Conservation (phyloP, 2,888 invertebrate genomes). For the Noctua janthina region DNA sequence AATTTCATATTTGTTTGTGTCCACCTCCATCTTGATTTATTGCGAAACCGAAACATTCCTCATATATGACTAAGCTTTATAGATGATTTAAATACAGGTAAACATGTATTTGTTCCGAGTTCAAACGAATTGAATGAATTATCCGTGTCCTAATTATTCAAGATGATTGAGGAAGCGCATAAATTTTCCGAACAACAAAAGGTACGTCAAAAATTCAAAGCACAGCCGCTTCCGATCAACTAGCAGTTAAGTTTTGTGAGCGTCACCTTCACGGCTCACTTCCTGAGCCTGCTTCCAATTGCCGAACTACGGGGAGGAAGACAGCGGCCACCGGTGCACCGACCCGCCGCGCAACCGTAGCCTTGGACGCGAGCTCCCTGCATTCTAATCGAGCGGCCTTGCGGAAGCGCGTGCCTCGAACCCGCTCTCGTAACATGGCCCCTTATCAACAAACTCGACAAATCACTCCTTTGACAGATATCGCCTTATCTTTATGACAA, state of each 20-base stretch:
- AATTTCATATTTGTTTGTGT: conserved; percentile 1
- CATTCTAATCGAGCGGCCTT: conserved; percentile 90
- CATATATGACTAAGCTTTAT: conserved; percentile 34
- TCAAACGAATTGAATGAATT: conserved; percentile 49
- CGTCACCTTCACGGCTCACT: conserved; percentile 86
- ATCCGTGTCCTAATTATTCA: conserved; percentile 75
- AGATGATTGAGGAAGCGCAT: conserved; percentile 78
- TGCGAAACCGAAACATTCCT: conserved; percentile 18
- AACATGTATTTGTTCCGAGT: conserved; percentile 34
- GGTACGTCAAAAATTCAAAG: conserved; percentile 85
- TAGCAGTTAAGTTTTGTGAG: conserved; percentile 79
- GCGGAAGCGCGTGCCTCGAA: conserved; percentile 88
- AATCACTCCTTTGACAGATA: conserved; percentile 69
- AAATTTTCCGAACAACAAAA: conserved; percentile 76
- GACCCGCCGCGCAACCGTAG: conserved; percentile 86
- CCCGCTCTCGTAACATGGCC: conserved; percentile 84
- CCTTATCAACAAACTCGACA: conserved; percentile 79
- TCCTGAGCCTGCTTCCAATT: conserved; percentile 85
- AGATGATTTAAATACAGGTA: conserved; percentile 32
- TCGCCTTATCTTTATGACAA: conserved; percentile 56
- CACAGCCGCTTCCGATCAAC: conserved; percentile 87
- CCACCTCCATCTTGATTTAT: conserved; percentile 4
- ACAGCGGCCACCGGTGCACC: conserved; percentile 85
- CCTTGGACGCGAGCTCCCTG: conserved; percentile 90
- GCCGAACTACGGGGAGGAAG: conserved; percentile 85